Conservation (phyloP, 2,113 vertebrate species). For the Actenoides hombroni region DNA sequence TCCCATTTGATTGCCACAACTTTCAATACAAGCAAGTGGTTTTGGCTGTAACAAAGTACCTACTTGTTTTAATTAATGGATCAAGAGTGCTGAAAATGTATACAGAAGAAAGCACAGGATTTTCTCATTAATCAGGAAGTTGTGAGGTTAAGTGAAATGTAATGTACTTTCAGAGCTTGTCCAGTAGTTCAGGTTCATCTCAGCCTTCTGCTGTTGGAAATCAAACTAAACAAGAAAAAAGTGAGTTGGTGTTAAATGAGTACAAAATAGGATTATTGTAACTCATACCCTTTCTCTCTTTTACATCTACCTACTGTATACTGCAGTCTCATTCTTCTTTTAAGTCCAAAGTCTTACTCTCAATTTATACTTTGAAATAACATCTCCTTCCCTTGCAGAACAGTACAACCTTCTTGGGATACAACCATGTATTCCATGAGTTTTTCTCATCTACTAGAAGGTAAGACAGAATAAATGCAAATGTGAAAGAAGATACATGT, state of each 20-base stretch:
- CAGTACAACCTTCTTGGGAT: neutral
- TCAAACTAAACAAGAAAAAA: neutral
- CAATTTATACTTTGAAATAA: neutral
- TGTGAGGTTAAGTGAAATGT: neutral
- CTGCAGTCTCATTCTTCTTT: neutral
- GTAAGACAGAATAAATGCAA: neutral
- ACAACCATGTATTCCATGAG: accelerated
- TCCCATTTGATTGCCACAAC: neutral
- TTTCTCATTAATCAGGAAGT: neutral
- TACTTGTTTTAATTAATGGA: neutral
- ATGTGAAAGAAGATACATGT: neutral
- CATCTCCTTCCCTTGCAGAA: neutral
- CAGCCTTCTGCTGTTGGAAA: neutral
- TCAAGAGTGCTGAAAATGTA: accelerated
- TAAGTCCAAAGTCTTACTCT: neutral
- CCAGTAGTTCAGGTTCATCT: neutral
- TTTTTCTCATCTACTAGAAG: neutral
- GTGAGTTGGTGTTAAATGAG: accelerated
- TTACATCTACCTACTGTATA: accelerated
- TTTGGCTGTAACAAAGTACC: neutral
- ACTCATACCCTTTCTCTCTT: neutral
- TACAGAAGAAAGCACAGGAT: neutral
- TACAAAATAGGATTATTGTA: neutral
- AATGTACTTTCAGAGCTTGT: neutral
- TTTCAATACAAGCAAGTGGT: neutral